These are phyloP conservation scores for Todiramphus chloris DNA, from an alignment of 2,113 vertebrate genomes.

Conservation along the genomic window DNA sequence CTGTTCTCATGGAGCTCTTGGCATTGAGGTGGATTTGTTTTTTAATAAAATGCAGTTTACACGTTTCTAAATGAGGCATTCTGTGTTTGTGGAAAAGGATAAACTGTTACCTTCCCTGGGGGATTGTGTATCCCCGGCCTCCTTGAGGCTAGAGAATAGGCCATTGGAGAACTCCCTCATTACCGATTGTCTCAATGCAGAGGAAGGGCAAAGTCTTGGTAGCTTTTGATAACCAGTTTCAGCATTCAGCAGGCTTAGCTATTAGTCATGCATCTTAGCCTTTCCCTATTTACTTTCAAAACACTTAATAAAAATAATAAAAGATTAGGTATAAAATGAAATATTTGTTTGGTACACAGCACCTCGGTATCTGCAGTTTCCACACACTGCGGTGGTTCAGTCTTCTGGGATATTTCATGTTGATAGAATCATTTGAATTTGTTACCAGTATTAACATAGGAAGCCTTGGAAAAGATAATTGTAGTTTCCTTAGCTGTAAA, in stretches of 20 bases:
- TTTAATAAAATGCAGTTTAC: slow-evolving; percentile 86
- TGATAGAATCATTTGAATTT: slow-evolving; percentile 88
- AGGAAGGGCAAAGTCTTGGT: slow-evolving; percentile 92
- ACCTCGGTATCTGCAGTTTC: slow-evolving; percentile 88
- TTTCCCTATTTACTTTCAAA: slow-evolving; percentile 92
- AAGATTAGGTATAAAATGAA: slow-evolving; percentile 88
- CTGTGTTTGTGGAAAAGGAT: slow-evolving; percentile 88
- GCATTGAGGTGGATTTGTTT: slow-evolving; percentile 76
- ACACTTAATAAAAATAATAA: slow-evolving; percentile 94
- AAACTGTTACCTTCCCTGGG: slow-evolving; percentile 87
- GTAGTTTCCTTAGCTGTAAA: slow-evolving; percentile 82
- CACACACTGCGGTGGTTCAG: slow-evolving; percentile 82
- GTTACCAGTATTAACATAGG: slow-evolving; percentile 87
- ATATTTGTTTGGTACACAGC: slow-evolving; percentile 88
- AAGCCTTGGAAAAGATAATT: slow-evolving; percentile 80
- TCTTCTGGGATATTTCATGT: slow-evolving; percentile 86
- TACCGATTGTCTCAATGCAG: slow-evolving; percentile 97
- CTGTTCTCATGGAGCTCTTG: slow-evolving; percentile 76
- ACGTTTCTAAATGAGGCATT: slow-evolving; percentile 87
- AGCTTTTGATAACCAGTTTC: slow-evolving; percentile 95
- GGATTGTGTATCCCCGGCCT: slow-evolving; percentile 86
- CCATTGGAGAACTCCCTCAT: slow-evolving; percentile 91
- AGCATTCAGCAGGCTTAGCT: slow-evolving; percentile 96
- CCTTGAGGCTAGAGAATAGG: slow-evolving; percentile 89
- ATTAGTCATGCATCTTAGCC: slow-evolving; percentile 97